phyloP scores from a whole-genome alignment of 92 coral and sea anemone genomes.

The Parazoanthus darwini region DNA sequence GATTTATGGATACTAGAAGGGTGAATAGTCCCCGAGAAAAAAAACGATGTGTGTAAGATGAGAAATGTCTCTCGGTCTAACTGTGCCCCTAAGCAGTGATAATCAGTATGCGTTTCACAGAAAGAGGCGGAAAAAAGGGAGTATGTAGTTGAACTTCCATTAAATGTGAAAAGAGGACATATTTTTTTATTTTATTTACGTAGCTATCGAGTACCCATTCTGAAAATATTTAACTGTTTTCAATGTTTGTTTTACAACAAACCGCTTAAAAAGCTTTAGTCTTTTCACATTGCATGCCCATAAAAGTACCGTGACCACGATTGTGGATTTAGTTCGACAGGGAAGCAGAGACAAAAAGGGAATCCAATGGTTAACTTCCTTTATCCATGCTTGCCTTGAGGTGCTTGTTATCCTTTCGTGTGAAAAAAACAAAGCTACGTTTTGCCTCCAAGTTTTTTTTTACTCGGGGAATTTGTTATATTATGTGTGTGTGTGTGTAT shows the following conservation, averaged over 20 bases:
- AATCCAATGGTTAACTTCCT: background rate
- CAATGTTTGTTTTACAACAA: too few relatives aligned
- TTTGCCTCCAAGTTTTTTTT: constrained; percentile 14
- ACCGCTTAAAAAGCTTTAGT: background rate
- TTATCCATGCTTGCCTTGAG: constrained; percentile 19
- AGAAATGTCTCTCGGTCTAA: background rate
- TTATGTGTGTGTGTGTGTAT: background rate
- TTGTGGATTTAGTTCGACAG: background rate
- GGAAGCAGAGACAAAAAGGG: background rate
- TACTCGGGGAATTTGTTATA: background rate
- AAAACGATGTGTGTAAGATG: background rate
- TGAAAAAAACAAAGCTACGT: constrained; percentile 10
- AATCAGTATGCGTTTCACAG: background rate
- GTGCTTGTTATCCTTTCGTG: constrained; percentile 14
- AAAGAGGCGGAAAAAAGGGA: background rate
- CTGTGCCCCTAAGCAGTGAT: background rate
- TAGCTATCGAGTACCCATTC: background rate
- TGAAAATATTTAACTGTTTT: too few relatives aligned
- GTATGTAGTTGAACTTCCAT: background rate
- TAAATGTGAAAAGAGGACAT: background rate
- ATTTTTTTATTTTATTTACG: background rate
- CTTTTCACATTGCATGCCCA: background rate
- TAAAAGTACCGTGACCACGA: background rate
- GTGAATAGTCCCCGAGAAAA: background rate
- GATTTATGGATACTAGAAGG: background rate